Evolutionary conservation across 1,140 invertebrate genomes (phyloP).

Genomic region (Drosophila lacteicornis): DNA sequence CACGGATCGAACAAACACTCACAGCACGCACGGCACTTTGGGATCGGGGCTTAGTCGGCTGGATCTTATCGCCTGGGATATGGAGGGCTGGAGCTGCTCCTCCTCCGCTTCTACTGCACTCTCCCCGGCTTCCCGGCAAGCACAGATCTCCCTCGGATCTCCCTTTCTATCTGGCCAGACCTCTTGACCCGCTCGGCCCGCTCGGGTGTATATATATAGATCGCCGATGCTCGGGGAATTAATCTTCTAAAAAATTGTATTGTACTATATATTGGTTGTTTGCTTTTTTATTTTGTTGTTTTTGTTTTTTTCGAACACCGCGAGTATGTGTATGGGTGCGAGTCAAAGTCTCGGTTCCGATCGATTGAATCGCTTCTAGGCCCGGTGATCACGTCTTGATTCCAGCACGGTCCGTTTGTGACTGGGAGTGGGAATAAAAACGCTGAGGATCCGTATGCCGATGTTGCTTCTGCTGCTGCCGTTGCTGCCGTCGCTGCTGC

Average conservation of each 20-base stretch:
- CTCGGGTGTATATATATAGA: constrained; percentile 30
- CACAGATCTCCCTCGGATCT: constrained; percentile 16
- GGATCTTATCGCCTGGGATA: constrained; percentile 19
- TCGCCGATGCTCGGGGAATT: constrained; percentile 58
- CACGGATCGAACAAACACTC: constrained; percentile 22
- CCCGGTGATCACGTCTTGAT: constrained; percentile 79
- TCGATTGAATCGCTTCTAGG: constrained; percentile 39
- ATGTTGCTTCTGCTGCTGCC: constrained; percentile 25
- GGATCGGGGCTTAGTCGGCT: neutral
- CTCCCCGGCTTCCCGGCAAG: constrained; percentile 18
- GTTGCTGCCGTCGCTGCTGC: constrained; percentile 17
- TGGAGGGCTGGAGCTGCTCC: constrained; percentile 40
- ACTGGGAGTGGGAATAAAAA: constrained; percentile 74
- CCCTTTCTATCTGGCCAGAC: constrained; percentile 54
- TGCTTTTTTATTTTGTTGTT: constrained; percentile 25
- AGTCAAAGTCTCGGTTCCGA: constrained; percentile 35
- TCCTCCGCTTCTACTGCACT: constrained; percentile 19
- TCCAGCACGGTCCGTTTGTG: constrained; percentile 74
- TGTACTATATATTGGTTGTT: constrained; percentile 29
- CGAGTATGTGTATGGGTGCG: constrained; percentile 34
- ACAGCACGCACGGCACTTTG: constrained; percentile 8
- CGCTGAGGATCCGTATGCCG: constrained; percentile 68
- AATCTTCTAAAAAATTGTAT: constrained; percentile 55
- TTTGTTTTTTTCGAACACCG: constrained; percentile 26
- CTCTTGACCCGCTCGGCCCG: constrained; percentile 52